phyloP scores from a whole-genome alignment of 1,140 invertebrate genomes.

The Aphelinus certus region DNA sequence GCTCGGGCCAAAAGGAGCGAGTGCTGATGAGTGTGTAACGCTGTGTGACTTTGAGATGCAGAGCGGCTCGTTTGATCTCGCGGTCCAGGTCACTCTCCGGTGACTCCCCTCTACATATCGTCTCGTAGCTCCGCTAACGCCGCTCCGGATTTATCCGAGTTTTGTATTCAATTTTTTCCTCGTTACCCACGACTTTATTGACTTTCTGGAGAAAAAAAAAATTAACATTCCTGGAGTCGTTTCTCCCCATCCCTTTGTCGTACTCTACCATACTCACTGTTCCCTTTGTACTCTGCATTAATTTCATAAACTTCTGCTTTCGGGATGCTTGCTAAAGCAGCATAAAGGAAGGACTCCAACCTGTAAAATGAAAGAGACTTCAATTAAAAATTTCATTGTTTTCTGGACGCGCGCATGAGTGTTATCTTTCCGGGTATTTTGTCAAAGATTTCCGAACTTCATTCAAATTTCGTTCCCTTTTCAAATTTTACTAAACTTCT shows the following conservation, averaged over 20 bases:
- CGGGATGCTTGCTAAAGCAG: neutral
- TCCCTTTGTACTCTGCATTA: conserved; percentile 11
- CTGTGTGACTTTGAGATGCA: conserved; percentile 41
- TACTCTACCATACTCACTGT: neutral
- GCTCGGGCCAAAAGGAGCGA: neutral
- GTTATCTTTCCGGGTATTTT: too few species aligned
- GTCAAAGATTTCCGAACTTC: too few species aligned
- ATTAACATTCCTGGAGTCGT: conserved; percentile 32
- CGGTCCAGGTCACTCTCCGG: too few species aligned
- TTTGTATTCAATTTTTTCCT: conserved; percentile 37
- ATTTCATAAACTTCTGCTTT: conserved; percentile 11
- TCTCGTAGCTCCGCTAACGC: too few species aligned
- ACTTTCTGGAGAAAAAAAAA: conserved; percentile 31
- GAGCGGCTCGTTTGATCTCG: conserved; percentile 45
- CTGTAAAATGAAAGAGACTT: neutral
- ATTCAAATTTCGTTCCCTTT: too few species aligned
- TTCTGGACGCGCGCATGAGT: neutral
- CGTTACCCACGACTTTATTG: conserved; percentile 34
- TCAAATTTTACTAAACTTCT: too few species aligned
- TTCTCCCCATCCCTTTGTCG: neutral
- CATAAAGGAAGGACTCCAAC: too few species aligned
- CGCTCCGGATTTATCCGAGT: conserved; percentile 12
- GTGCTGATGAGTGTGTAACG: conserved; percentile 6
- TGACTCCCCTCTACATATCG: neutral
- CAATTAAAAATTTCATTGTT: conserved; percentile 26